phyloP scores from a whole-genome alignment of 2,113 vertebrate species.

The Nestor notabilis region DNA sequence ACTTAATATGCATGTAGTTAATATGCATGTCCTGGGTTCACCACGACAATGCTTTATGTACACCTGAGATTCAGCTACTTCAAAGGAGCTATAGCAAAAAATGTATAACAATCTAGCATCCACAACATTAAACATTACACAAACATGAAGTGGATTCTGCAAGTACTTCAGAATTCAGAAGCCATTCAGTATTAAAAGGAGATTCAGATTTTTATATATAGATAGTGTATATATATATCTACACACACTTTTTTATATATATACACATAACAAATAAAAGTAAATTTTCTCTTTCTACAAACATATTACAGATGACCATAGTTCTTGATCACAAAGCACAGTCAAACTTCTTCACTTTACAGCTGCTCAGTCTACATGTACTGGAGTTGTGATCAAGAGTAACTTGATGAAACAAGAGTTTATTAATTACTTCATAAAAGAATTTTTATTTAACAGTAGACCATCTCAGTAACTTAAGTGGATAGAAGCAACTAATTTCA shows the following conservation, averaged over 20 bases:
- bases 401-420: background rate
- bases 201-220: background rate
- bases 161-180: background rate
- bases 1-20: too few species aligned
- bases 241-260: background rate
- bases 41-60: background rate
- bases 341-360: background rate
- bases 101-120: background rate
- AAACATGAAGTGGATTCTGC: background rate
- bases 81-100: background rate
- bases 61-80: background rate
- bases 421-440: background rate
- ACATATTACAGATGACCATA: background rate
- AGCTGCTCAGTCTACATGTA: background rate
- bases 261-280: background rate
- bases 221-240: background rate
- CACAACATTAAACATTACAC: background rate
- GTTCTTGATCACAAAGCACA: background rate
- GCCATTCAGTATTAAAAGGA: background rate
- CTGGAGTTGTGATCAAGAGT: background rate
- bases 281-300: background rate
- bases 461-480: background rate
- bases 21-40: background rate
- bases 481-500: background rate
- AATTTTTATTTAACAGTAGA: conserved; percentile 35